Evolutionary conservation across 1,140 invertebrate genomes (phyloP).

Genomic region (Pinna nobilis): DNA sequence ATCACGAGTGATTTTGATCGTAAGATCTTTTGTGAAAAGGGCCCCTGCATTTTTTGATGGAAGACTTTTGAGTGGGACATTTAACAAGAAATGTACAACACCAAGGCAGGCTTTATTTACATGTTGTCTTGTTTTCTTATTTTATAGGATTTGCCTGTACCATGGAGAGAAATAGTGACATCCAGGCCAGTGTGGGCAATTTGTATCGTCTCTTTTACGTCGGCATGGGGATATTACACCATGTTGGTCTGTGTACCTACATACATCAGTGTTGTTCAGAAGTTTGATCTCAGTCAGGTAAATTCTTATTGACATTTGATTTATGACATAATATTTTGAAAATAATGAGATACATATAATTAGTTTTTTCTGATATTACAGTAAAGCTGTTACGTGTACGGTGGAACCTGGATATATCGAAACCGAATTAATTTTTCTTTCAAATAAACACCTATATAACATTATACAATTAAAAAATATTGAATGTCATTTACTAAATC

Average conservation of each 20-base stretch:
- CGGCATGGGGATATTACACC: slow-evolving; percentile 94
- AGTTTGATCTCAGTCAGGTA: slow-evolving; percentile 88
- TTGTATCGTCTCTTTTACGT: slow-evolving; percentile 84
- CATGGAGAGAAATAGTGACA: slow-evolving; percentile 85
- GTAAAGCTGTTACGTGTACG: too few species aligned
- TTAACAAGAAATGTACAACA: too few species aligned
- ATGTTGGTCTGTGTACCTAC: slow-evolving; percentile 94
- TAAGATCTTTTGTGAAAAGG: too few species aligned
- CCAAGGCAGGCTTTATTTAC: not conserved
- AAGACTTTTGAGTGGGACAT: too few species aligned
- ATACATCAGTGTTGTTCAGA: slow-evolving; percentile 91
- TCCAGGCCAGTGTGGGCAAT: slow-evolving; percentile 92
- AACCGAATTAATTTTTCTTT: too few species aligned
- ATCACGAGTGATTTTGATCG: too few species aligned
- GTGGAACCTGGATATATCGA: too few species aligned
- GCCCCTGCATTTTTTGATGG: too few species aligned
- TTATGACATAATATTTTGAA: not conserved
- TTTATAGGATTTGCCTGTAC: slow-evolving; percentile 41
- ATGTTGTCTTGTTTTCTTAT: not conserved
- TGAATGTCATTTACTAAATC: too few species aligned
- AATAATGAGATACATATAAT: not conserved
- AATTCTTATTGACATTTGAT: not conserved
- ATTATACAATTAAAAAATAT: too few species aligned
- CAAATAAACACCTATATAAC: too few species aligned
- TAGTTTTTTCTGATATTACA: not conserved